phyloP scores from a whole-genome alignment of 2,888 invertebrate species.

The Drosophila prolongata region DNA sequence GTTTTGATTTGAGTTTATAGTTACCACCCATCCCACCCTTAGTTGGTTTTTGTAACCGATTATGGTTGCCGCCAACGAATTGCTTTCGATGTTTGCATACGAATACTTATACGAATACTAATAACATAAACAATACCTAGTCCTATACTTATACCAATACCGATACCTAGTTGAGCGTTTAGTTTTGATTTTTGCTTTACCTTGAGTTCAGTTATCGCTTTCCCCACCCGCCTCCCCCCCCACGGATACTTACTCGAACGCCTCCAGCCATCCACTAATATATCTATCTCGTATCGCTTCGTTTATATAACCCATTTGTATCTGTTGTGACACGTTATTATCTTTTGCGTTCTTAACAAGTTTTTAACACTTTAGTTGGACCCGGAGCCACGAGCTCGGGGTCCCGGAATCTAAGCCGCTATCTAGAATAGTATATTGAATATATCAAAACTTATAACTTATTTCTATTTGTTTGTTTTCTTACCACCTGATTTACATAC shows the following conservation, averaged over 20 bases:
- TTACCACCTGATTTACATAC: slow-evolving; percentile 74
- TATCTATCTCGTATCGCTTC: slow-evolving; percentile 25
- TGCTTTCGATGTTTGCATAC: slow-evolving; percentile 70
- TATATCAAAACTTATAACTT: slow-evolving; percentile 60
- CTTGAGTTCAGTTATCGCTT: slow-evolving; percentile 31
- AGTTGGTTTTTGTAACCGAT: slow-evolving; percentile 13
- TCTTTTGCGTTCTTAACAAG: slow-evolving; percentile 26
- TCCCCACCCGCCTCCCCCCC: slow-evolving; percentile 9
- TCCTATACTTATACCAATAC: slow-evolving; percentile 14
- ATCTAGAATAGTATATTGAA: slow-evolving; percentile 52
- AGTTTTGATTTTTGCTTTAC: slow-evolving; percentile 38
- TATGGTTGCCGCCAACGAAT: slow-evolving; percentile 49
- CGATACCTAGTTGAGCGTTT: slow-evolving; percentile 36
- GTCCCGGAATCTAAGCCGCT: slow-evolving; percentile 21
- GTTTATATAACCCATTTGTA: slow-evolving; percentile 35
- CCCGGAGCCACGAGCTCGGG: slow-evolving; percentile 14
- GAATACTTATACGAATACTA: slow-evolving; percentile 33
- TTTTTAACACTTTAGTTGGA: slow-evolving; percentile 38
- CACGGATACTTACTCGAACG: slow-evolving; percentile 42
- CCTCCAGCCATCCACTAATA: slow-evolving; percentile 38
- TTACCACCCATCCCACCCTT: neutral
- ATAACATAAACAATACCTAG: slow-evolving; percentile 32
- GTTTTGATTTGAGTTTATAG: slow-evolving; percentile 23
- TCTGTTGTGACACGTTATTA: slow-evolving; percentile 40
- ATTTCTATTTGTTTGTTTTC: slow-evolving; percentile 58